Evolutionary conservation across 2,113 vertebrate species (phyloP), one percentile per base, ranked within the genome.

Genomic region (Smithornis capensis): DNA sequence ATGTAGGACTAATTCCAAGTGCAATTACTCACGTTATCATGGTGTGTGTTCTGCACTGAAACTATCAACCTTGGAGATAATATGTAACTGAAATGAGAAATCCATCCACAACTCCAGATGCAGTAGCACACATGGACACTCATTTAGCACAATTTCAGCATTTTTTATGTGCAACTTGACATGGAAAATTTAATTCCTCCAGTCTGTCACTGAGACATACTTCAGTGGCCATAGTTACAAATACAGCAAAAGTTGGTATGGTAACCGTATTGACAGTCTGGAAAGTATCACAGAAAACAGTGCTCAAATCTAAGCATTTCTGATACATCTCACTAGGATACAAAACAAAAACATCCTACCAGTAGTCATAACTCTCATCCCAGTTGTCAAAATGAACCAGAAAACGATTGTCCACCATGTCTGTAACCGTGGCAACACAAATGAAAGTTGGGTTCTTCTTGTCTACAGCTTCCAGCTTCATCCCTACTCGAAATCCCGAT

Each of bases 371-470:
- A 93, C 98, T 98, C 96, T 99, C 98, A 73, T 99, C 98, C 98
- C 98, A 99, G 98, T 98, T 98, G 97, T 99, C 98, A 97, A 99
- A 99, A 97, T 99, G 98, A 89, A 99, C 98, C 94, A 99, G 97
- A 93, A 99, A 98, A 82, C 98, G 98, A 94, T 98, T 98, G 95
- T 99, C 98, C 97, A 99, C 98, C 97, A 99, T 98, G 97, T 99
- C 98, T 76, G 98, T 98, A 92, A 99, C 98, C 53, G 98, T 99
- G 94, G 98, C 98, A 97, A 99, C 98, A 90, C 98, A 98, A 97
- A 99, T 98, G 96, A 98, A 98, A n/a, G 98, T 96, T 38, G 98
- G 98, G 69, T 98, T 99, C 97, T 98, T 99, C 98, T 98, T 98
- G 97, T 98, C 98, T 86, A 98, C 97, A 0, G 98, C 98, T 97